phyloP scores from a whole-genome alignment of 2,113 vertebrate genomes.

The Dasypus novemcinctus region DNA sequence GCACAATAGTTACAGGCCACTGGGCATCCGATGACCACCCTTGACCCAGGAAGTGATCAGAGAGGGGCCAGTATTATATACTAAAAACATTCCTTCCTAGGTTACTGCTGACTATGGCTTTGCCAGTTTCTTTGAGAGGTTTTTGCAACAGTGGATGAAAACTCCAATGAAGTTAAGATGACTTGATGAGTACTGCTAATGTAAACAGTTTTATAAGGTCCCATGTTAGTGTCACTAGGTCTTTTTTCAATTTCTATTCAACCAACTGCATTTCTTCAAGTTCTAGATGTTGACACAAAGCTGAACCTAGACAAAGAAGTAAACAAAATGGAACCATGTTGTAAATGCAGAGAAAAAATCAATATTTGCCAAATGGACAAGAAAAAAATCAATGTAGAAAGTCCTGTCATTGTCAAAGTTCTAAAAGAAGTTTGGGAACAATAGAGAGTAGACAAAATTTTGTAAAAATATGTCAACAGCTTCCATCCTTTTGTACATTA shows the following conservation, averaged over 20 bases:
- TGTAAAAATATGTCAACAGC: not conserved
- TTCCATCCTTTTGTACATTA: not conserved
- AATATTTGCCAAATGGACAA: conserved; percentile 63
- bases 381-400: conserved; percentile 59
- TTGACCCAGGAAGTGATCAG: not conserved
- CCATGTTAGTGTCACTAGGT: not conserved
- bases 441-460: not conserved
- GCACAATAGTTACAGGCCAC: not conserved
- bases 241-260: conserved; percentile 31
- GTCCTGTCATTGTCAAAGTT: conserved; percentile 49
- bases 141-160: not conserved
- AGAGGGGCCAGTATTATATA: not conserved
- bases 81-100: not conserved
- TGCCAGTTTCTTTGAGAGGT: not conserved
- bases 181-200: not conserved
- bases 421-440: conserved; percentile 30
- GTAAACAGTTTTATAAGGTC: not conserved
- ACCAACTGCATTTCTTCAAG: not conserved
- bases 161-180: not conserved
- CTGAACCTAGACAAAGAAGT: conserved; percentile 53
- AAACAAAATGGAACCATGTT: conserved; percentile 54
- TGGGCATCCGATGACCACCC: not conserved
- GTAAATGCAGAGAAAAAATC: conserved; percentile 50
- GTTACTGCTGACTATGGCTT: not conserved
- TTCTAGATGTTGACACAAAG: conserved; percentile 16